Percentiles rank a stretch among this genome's conserved stretches.
Conservation (phyloP, 92 coral and sea anemone genomes). For the Diadumene lineata region DNA sequence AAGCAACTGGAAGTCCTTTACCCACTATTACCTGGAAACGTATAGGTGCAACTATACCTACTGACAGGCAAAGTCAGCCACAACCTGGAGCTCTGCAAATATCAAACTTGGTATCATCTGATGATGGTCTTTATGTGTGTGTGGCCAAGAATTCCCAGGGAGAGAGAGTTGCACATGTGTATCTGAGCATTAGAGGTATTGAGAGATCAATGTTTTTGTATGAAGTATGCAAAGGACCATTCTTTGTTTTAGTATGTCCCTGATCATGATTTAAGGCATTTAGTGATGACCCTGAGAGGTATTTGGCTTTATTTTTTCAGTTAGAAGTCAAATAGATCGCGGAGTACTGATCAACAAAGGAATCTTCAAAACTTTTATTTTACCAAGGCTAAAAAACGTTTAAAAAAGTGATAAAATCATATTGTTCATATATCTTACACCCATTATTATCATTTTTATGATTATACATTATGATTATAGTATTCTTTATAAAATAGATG, state of each 20-base stretch:
- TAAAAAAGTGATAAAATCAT: no score
- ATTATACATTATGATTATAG: no score
- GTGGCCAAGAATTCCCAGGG: constrained; percentile 67
- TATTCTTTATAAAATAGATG: no score
- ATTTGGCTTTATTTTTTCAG: no score
- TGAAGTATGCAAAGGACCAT: no score
- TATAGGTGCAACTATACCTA: constrained; percentile 45
- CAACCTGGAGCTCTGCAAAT: constrained; percentile 80
- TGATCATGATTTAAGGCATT: no score
- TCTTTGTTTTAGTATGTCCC: no score
- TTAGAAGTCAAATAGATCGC: no score
- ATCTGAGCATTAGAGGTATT: constrained; percentile 72
- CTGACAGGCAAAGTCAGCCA: constrained; percentile 62
- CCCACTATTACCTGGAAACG: constrained; percentile 72
- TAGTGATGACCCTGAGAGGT: neutral
- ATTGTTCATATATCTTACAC: neutral
- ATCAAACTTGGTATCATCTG: constrained; percentile 45
- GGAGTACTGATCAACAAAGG: no score
- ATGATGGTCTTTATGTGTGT: constrained; percentile 79
- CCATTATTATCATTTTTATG: neutral
- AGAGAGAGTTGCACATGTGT: constrained; percentile 37
- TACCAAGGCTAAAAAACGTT: no score
- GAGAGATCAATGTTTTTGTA: no score
- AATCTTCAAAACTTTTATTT: no score
- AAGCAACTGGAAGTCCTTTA: constrained; percentile 71